These are phyloP conservation scores for Eugnorisma glareosa DNA, from an alignment of 2,888 invertebrate genomes.

Conservation along the genomic window DNA sequence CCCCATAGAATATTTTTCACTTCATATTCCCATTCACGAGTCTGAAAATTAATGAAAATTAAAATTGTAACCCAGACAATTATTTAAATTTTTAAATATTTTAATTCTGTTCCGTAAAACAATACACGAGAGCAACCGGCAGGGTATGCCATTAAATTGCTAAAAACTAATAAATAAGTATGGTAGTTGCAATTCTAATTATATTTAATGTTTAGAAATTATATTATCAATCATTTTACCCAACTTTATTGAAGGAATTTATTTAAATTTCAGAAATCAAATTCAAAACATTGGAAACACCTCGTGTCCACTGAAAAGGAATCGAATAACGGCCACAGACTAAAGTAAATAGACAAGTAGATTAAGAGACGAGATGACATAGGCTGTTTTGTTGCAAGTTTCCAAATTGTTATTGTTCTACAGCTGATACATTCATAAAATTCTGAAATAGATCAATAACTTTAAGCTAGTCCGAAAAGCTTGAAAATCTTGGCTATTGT, in stretches of 20 bases:
- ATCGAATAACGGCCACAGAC: slow-evolving; percentile 60
- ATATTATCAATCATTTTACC: slow-evolving; percentile 33
- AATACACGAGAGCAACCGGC: slow-evolving; percentile 70
- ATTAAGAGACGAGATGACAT: background rate
- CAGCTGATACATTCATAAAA: slow-evolving; percentile 11
- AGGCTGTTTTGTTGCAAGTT: background rate
- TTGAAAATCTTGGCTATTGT: background rate
- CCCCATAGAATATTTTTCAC: slow-evolving; percentile 76
- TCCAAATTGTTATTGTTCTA: background rate
- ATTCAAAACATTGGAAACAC: slow-evolving; percentile 76
- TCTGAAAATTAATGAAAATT: slow-evolving; percentile 56
- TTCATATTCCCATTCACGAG: slow-evolving; percentile 63
- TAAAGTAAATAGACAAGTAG: slow-evolving; percentile 36
- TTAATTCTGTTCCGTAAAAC: slow-evolving; percentile 52
- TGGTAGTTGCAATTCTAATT: slow-evolving; percentile 17
- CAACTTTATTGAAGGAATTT: slow-evolving; percentile 19
- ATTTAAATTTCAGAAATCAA: slow-evolving; percentile 57
- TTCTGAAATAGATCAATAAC: background rate
- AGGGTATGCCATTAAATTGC: slow-evolving; percentile 52
- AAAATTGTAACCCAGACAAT: background rate
- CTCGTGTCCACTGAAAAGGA: slow-evolving; percentile 72
- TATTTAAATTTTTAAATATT: slow-evolving; percentile 6
- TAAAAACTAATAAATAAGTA: slow-evolving; percentile 29
- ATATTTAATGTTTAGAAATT: slow-evolving; percentile 17
- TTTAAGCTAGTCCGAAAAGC: background rate